Conservation (phyloP, 2,888 invertebrate genomes). For the Apantesis nais region DNA sequence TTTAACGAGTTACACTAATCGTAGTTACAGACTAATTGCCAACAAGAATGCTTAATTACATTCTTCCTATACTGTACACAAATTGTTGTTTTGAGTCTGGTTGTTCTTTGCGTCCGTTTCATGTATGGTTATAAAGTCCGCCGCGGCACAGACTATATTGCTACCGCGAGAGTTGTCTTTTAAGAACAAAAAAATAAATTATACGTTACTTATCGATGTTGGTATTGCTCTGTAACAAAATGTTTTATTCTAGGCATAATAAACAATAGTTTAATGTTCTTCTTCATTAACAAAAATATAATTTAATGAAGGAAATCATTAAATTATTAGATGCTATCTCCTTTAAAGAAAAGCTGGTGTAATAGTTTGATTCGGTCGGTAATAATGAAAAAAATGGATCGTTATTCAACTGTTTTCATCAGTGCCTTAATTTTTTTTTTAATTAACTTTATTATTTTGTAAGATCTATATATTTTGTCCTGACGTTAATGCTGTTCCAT, state of each 20-base stretch:
- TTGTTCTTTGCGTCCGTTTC: neutral
- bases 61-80: too few relatives aligned
- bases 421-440: neutral
- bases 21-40: too few relatives aligned
- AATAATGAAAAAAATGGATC: neutral
- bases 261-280: neutral
- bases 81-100: too few relatives aligned
- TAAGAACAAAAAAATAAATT: too few relatives aligned
- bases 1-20: too few relatives aligned
- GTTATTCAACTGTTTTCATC: neutral
- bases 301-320: neutral
- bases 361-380: neutral
- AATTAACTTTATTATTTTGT: neutral
- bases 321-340: neutral
- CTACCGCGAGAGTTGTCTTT: too few relatives aligned
- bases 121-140: too few relatives aligned
- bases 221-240: neutral
- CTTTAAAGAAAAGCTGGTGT: neutral
- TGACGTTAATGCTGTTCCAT: neutral
- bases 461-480: too few relatives aligned
- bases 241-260: neutral
- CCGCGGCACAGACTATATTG: too few relatives aligned
- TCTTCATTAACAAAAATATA: neutral
- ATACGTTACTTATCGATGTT: neutral
- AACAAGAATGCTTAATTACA: too few relatives aligned